These are phyloP conservation scores for Hippopotamyrus pictus DNA, from an alignment of 2,797 vertebrate genomes.

Conservation along the genomic window DNA sequence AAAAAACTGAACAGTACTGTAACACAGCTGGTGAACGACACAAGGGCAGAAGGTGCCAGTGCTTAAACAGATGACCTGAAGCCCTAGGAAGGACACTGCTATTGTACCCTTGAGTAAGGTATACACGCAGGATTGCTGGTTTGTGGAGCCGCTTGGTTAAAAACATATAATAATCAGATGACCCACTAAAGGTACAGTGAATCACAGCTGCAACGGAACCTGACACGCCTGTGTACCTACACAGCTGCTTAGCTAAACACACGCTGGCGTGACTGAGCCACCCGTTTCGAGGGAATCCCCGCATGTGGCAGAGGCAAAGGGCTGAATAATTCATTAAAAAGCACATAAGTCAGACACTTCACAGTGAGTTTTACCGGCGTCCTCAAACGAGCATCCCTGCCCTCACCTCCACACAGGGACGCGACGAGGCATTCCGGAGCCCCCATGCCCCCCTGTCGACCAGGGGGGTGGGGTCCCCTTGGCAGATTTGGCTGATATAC, in stretches of 20 bases:
- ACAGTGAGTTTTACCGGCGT: background rate
- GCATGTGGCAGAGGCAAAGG: background rate
- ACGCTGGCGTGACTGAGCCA: background rate
- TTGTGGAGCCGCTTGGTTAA: background rate
- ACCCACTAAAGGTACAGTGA: background rate
- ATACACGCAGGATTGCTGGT: background rate
- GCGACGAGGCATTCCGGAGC: background rate
- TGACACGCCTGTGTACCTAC: background rate
- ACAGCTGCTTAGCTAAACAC: background rate
- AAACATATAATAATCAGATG: background rate
- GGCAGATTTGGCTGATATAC: background rate
- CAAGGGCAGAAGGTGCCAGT: background rate
- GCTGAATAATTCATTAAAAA: slow-evolving; percentile 4
- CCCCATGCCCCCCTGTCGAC: background rate
- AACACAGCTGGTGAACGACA: background rate
- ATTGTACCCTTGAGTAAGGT: background rate
- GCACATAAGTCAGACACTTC: background rate
- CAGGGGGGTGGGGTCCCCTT: background rate
- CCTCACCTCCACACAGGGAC: background rate
- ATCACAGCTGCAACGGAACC: background rate
- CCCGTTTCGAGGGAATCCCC: background rate
- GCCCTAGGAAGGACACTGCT: background rate
- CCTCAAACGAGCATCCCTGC: background rate
- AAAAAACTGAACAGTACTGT: background rate
- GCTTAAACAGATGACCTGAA: background rate